Conservation (phyloP, 2,888 invertebrate genomes). For the Eupeodes latifasciatus region DNA sequence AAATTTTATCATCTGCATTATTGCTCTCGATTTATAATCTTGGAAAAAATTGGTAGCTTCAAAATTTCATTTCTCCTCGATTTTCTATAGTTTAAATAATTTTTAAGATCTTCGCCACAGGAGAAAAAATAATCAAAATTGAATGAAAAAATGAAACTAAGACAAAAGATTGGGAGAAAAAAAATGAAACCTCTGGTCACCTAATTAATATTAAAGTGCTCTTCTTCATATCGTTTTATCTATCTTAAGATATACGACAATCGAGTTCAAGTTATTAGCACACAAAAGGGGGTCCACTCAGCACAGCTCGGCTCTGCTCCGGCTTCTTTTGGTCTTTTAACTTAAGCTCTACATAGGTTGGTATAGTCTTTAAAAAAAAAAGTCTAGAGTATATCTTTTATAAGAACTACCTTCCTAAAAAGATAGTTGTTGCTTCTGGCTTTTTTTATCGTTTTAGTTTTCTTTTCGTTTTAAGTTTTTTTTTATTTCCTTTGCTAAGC, state of each 20-base stretch:
- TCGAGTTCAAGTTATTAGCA: slow-evolving; percentile 76
- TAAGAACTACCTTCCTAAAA: slow-evolving; percentile 13
- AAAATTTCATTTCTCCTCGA: too few species aligned
- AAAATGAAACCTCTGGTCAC: background rate
- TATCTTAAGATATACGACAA: slow-evolving; percentile 48
- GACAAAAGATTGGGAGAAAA: background rate
- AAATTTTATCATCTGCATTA: too few species aligned
- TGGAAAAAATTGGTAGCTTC: too few species aligned
- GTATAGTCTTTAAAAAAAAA: too few species aligned
- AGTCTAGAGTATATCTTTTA: background rate
- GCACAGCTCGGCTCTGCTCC: slow-evolving; percentile 9
- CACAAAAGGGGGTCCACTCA: slow-evolving; percentile 62
- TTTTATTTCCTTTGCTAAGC: slow-evolving; percentile 40
- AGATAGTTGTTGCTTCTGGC: slow-evolving; percentile 67
- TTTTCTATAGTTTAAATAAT: too few species aligned
- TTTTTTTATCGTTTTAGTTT: slow-evolving; percentile 19
- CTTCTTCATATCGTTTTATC: slow-evolving; percentile 56
- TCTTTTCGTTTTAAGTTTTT: slow-evolving; percentile 16
- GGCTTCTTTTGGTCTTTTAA: slow-evolving; percentile 6
- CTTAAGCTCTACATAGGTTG: background rate
- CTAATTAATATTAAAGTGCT: slow-evolving; percentile 19
- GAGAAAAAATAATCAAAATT: too few species aligned
- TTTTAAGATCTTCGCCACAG: too few species aligned
- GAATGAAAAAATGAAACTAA: too few species aligned
- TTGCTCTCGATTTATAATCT: too few species aligned